Evolutionary conservation across 2,797 vertebrate species (phyloP), one percentile per base, ranked within the genome.

Genomic region (Hemitrygon akajei): DNA sequence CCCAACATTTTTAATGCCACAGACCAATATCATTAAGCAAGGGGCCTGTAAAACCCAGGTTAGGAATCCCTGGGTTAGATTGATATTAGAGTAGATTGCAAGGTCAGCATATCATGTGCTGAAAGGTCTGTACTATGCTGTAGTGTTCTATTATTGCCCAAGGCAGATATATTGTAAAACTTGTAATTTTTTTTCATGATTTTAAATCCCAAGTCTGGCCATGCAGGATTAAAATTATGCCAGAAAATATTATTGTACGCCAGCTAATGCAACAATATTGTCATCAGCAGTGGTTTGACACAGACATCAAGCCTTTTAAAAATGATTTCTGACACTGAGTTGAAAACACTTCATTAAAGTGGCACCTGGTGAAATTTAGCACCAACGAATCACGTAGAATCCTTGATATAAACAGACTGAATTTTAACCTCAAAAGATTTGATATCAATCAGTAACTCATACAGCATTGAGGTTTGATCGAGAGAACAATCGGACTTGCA

Each of bases 271-370:
- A 63, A 3, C 7, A 89, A 89, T 66, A 66, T 3, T 89, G 86
- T 10, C 86, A 69, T 22, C 9, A 34, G 7, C 34, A 89, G n/a
- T 18, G 34, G 60, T 69, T 66, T 89, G n/a, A 89, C n/a, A 89
- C n/a, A 87, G 63, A 66, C 86, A 89, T 89, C 25, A 89, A 89
- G n/a, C n/a, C n/a, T 69, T n/a, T 87, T 56, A 4, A 22, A 87
- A 89, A 89, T 69, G 34, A 69, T 89, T 69, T 37, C 86, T 89
- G 63, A 89, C n/a, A 69, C 37, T 47, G 37, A 89, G 69, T 89
- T 34, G 81, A 69, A 89, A 89, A 69, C 84, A 37, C 66, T 79
- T 89, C 63, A 89, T 89, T 89, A 69, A 89, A 66, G 25, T 89
- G 86, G 58, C 14, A 89, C n/a, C 34, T 6, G 69, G n/a, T 22